Evolutionary conservation across 1,140 invertebrate species (phyloP).

Genomic region (Sycophila sp.): DNA sequence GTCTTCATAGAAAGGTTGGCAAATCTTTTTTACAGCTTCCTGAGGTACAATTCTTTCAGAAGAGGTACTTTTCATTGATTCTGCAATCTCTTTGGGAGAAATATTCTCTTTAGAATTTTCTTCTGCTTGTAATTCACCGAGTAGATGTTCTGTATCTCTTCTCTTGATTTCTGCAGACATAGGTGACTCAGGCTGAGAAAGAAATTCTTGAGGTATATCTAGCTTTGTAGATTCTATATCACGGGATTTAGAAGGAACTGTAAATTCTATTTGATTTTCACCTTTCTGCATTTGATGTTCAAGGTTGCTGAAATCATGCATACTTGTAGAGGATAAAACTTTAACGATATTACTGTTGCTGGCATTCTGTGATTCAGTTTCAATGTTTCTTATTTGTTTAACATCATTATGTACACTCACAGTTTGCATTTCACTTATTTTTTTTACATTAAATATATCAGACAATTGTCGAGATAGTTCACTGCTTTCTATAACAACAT

Average conservation of each 20-base stretch:
- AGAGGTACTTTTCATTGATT: neutral
- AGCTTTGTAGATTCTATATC: neutral
- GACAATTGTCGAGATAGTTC: neutral
- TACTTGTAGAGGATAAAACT: neutral
- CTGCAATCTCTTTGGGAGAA: neutral
- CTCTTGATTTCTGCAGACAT: neutral
- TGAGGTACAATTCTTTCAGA: neutral
- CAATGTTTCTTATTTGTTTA: too few species aligned
- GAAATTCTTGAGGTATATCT: neutral
- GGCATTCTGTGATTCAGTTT: neutral
- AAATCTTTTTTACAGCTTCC: conserved; percentile 5
- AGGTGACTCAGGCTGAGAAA: neutral
- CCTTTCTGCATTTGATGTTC: conserved; percentile 7
- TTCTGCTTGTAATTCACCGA: neutral
- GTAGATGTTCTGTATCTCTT: neutral
- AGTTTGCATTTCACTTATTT: neutral
- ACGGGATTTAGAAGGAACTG: neutral
- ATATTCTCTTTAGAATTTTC: neutral
- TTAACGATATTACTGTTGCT: neutral
- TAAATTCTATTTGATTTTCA: conserved; percentile 25
- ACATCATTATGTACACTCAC: neutral
- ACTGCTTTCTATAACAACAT: neutral
- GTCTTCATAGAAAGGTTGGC: conserved; percentile 19
- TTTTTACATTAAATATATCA: neutral
- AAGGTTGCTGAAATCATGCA: conserved; percentile 25